Conservation (phyloP, 2,797 vertebrate genomes). For the Cryptoprocta ferox region DNA sequence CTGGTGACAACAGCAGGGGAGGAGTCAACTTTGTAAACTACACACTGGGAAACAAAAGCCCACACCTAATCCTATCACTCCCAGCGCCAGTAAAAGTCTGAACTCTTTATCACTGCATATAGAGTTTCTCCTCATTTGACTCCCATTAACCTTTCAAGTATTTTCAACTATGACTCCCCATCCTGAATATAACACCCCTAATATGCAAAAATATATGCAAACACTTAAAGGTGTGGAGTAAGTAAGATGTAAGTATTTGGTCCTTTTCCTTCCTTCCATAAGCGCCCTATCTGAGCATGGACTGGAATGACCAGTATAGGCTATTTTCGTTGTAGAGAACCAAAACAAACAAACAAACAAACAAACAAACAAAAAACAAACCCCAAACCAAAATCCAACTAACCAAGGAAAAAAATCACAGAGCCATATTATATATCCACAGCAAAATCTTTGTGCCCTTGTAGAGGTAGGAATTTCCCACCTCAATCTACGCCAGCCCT, state of each 20-base stretch:
- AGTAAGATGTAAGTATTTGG: background rate
- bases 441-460: background rate
- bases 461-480: background rate
- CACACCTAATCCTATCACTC: background rate
- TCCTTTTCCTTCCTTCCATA: background rate
- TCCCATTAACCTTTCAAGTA: background rate
- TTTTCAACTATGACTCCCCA: background rate
- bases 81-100: background rate
- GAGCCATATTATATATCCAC: background rate
- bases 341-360: background rate
- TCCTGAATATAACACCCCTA: background rate
- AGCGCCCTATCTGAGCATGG: rapidly evolving
- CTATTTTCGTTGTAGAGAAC: background rate
- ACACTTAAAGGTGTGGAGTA: background rate
- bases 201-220: background rate
- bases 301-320: background rate
- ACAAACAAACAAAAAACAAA: background rate
- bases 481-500: rapidly evolving
- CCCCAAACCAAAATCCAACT: background rate
- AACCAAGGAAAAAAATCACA: background rate
- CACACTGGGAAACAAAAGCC: background rate
- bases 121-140: background rate
- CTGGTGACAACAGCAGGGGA: background rate
- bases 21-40: background rate
- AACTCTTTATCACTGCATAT: rapidly evolving